Percentiles rank a stretch among this genome's conserved stretches.
Conservation (phyloP, 2,113 vertebrate genomes). For the Labrus mixtus region DNA sequence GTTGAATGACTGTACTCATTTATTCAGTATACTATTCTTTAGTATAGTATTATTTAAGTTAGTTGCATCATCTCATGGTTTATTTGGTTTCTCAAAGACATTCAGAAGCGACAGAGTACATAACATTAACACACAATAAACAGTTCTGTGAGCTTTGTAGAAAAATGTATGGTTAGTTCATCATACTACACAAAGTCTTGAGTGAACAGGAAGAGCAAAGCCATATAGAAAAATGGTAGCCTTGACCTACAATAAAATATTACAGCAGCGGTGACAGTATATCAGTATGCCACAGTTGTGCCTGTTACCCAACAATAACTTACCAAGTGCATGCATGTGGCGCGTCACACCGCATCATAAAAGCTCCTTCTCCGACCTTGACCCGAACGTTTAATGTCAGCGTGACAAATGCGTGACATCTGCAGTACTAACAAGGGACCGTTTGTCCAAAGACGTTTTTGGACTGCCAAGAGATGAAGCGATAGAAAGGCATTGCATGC, state of each 20-base stretch:
- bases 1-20: too few relatives aligned
- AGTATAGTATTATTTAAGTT: too few relatives aligned
- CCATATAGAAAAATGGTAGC: background rate
- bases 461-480: slow-evolving; percentile 11
- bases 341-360: background rate
- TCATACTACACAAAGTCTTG: background rate
- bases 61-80: too few relatives aligned
- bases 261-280: background rate
- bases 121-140: too few relatives aligned
- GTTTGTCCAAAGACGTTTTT: slow-evolving; percentile 13
- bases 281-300: slow-evolving; percentile 6
- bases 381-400: slow-evolving; percentile 41
- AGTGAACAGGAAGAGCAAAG: background rate
- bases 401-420: slow-evolving; percentile 74
- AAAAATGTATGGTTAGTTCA: background rate
- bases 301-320: slow-evolving; percentile 1
- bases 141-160: background rate
- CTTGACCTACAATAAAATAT: slow-evolving; percentile 4
- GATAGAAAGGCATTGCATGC: slow-evolving; percentile 6
- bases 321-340: background rate
- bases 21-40: too few relatives aligned
- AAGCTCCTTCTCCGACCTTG: slow-evolving; percentile 24
- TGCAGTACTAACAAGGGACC: slow-evolving; percentile 49
- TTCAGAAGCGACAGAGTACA: too few relatives aligned
- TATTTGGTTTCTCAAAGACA: too few relatives aligned